Evolutionary conservation across 2,113 vertebrate genomes (phyloP).

Genomic region (Diphyllodes magnificus): DNA sequence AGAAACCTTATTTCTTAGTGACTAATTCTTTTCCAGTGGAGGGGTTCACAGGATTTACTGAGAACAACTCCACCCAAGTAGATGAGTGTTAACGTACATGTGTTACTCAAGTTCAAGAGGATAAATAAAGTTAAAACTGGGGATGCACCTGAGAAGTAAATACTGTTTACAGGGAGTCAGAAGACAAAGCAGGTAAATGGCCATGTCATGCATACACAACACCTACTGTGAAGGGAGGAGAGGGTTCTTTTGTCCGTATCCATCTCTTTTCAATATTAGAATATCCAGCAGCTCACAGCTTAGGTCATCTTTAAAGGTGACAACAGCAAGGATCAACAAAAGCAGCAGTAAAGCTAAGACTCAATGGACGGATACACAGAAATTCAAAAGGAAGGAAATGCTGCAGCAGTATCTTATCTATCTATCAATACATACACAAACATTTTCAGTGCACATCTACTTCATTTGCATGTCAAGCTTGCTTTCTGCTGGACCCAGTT

Average conservation of each 20-base stretch:
- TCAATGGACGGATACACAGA: background rate
- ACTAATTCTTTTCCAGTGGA: background rate
- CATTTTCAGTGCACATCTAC: background rate
- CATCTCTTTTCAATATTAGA: background rate
- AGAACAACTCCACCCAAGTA: background rate
- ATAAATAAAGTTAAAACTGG: background rate
- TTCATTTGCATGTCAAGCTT: slow-evolving; percentile 4
- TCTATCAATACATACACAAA: background rate
- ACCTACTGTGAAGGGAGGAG: background rate
- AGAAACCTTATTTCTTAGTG: background rate
- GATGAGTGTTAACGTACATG: background rate
- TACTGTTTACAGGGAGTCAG: background rate
- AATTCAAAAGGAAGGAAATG: background rate
- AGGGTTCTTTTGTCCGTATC: background rate
- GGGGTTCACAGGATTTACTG: background rate
- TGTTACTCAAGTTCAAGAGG: background rate
- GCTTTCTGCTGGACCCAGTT: background rate
- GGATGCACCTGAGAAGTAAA: background rate
- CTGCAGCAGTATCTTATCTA: background rate
- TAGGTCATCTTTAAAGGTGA: background rate
- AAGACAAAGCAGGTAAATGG: background rate
- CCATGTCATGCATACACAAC: background rate
- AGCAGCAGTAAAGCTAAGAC: background rate
- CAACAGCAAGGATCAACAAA: background rate
- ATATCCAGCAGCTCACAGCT: background rate